Conservation (phyloP, 2,113 vertebrate species). For the Nycticebus coucang region DNA sequence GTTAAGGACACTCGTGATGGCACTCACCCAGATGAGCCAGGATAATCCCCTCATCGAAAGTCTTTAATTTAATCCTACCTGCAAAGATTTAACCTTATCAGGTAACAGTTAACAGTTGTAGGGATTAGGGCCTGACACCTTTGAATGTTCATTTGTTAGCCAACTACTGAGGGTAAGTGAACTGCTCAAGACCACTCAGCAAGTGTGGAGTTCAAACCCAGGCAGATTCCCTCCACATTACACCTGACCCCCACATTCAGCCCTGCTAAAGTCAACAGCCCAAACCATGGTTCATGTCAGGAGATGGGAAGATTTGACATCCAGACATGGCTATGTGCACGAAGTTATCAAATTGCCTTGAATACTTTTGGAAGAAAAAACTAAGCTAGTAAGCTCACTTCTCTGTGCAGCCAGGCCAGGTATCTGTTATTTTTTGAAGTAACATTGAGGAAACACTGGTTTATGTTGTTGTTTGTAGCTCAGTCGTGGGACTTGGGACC, state of each 20-base stretch:
- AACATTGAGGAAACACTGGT: not conserved
- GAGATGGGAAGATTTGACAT: not conserved
- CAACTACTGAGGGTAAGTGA: not conserved
- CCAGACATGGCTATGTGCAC: slow-evolving; percentile 11
- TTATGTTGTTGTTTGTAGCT: not conserved
- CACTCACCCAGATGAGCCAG: too few species aligned
- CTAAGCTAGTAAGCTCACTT: not conserved
- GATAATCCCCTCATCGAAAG: not conserved
- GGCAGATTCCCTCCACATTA: not conserved
- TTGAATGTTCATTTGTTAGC: not conserved
- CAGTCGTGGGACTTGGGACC: not conserved
- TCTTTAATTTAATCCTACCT: not conserved
- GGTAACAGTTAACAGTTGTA: not conserved
- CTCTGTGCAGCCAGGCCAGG: not conserved
- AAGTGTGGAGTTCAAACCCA: not conserved
- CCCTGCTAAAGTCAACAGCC: not conserved
- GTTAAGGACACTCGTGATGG: not conserved
- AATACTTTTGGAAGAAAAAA: slow-evolving; percentile 45
- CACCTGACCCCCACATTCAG: not conserved
- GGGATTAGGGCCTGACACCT: not conserved
- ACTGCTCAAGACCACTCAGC: not conserved
- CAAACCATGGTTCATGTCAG: not conserved
- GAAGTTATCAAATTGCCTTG: slow-evolving; percentile 61
- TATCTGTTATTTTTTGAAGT: not conserved
- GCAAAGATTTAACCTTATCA: not conserved